Evolutionary conservation across 2,888 invertebrate genomes (phyloP).

Genomic region (Orthosia incerta): DNA sequence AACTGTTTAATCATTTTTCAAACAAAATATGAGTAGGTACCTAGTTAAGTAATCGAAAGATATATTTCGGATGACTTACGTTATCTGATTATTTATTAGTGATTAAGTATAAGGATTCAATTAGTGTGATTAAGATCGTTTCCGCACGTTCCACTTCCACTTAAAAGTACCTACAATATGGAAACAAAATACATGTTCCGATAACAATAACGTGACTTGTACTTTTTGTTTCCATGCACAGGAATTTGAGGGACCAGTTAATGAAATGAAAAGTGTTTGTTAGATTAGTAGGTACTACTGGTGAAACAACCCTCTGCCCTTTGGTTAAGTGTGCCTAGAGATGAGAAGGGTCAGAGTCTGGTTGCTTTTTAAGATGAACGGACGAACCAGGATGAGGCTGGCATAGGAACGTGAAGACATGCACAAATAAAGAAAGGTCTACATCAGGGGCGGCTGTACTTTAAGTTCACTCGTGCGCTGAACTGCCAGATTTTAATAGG

Average conservation of each 20-base stretch:
- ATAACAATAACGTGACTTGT: conserved; percentile 46
- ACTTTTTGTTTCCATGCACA: conserved; percentile 9
- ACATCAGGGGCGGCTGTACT: no score
- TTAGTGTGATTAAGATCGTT: conserved; percentile 62
- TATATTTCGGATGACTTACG: conserved; percentile 39
- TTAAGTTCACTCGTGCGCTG: no score
- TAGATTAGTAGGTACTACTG: neutral
- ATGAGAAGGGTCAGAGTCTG: no score
- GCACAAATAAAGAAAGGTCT: no score
- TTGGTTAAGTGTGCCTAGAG: no score
- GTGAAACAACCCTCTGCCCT: neutral
- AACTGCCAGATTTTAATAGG: no score
- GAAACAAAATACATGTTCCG: conserved; percentile 54
- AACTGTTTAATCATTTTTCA: neutral
- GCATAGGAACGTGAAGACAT: no score
- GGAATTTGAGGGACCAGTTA: neutral
- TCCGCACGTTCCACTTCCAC: conserved; percentile 49
- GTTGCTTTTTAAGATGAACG: no score
- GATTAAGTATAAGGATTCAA: conserved; percentile 46
- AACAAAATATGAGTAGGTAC: neutral
- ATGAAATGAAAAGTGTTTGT: neutral
- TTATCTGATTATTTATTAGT: conserved; percentile 52
- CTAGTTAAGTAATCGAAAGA: conserved; percentile 31
- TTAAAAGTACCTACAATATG: conserved; percentile 37
- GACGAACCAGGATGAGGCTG: no score